Evolutionary conservation across 2,888 invertebrate species (phyloP).

Genomic region (Epinotia bilunana): DNA sequence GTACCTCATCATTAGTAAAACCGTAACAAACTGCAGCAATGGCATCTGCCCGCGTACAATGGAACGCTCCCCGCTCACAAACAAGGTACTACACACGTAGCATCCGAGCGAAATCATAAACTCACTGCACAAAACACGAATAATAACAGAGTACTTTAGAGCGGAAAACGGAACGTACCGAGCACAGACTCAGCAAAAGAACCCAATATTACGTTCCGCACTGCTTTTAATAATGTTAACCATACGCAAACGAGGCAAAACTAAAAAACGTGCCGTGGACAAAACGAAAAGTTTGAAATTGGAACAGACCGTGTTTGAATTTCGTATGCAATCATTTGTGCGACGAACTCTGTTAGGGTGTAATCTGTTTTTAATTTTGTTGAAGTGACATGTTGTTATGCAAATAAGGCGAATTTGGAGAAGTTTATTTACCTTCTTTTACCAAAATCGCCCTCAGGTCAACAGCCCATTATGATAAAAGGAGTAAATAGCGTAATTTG

Average conservation of each 20-base stretch:
- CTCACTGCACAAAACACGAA: conserved; percentile 44
- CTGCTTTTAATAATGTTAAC: conserved; percentile 61
- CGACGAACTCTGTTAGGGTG: conserved; percentile 48
- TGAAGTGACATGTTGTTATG: conserved; percentile 44
- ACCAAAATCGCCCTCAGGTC: conserved; percentile 25
- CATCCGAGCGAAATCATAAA: conserved; percentile 48
- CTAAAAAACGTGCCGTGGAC: conserved; percentile 50
- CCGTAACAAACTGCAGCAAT: conserved; percentile 34
- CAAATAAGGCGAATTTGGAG: conserved; percentile 7
- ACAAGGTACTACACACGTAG: conserved; percentile 48
- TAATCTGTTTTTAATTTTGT: conserved; percentile 52
- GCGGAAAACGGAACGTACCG: conserved; percentile 46
- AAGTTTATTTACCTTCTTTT: conserved; percentile 27
- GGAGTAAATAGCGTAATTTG: conserved; percentile 35
- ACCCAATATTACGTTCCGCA: conserved; percentile 46
- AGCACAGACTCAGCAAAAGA: conserved; percentile 46
- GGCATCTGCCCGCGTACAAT: conserved; percentile 43
- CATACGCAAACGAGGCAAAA: conserved; percentile 50
- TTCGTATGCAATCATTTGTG: conserved; percentile 48
- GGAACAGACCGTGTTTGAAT: conserved; percentile 52
- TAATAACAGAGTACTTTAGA: conserved; percentile 44
- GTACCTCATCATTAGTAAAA: conserved; percentile 42
- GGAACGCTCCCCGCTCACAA: conserved; percentile 43
- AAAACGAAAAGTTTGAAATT: conserved; percentile 51
- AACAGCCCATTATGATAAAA: conserved; percentile 34